Evolutionary conservation across 2,113 vertebrate species (phyloP), one percentile per base, ranked within the genome.

Genomic region (Gila orcuttii): DNA sequence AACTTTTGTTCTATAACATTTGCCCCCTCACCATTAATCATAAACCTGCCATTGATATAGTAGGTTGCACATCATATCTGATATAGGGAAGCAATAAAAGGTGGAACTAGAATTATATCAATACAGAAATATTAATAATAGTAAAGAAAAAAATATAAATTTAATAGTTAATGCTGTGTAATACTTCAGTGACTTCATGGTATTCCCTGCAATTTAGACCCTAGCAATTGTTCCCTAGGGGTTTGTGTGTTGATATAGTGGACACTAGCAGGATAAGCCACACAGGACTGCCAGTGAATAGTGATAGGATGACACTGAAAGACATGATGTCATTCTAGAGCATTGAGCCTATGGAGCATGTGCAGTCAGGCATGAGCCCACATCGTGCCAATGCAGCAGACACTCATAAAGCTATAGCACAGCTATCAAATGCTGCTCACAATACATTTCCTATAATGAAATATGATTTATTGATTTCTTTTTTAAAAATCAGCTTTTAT

Each of bases 311-410:
- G 96, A 97, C 90, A 94, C 94, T 91, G 93, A 94, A 95, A 97
- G 96, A 97, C 92, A 95, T 96, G 95, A 96, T 96, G 96, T 97
- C 96, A 97, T 96, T 96, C 93, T 94, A 92, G 93, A 95, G 95
- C 95, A 90, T 86, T 91, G 92, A 90, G 90, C 86, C 95, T 95
- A 97, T 97, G 98, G 96, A 97, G 88, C 84, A 79, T 84, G 93
- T 92, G 94, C 95, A 92, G 90, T 96, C 96, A 97, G 95, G 96
- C 97, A 91, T 96, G 94, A 97, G 93, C 90, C 91, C 90, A 95
- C 93, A 96, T 94, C 95, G 92, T 91, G 90, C 89, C 92, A 94
- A 95, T 88, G 80, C 85, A 83, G 80, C 84, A 83, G 71, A 52
- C 81, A 59, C 31, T 62, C 15, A 10, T 86, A 75, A 59, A 83